These are phyloP conservation scores for Cassiopea andromeda DNA, from an alignment of 30 jellyfish, hydroid and myxozoan species.

Conservation along the genomic window DNA sequence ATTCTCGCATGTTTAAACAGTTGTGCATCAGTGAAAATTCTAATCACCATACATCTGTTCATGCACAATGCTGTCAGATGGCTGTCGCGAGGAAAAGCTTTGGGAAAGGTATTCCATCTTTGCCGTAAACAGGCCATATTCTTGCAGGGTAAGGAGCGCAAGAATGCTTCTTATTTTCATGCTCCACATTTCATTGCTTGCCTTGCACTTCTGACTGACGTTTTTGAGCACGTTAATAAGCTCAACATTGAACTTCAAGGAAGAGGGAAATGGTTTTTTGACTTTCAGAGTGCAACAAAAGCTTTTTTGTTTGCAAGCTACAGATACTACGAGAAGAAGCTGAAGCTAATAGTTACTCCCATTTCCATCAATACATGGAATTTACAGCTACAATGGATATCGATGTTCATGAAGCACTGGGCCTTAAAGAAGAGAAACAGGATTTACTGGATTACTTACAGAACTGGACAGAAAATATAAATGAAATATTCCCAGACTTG, in stretches of 20 bases:
- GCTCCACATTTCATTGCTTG: background rate
- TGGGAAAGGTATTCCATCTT: background rate
- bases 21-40: background rate
- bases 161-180: background rate
- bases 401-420: background rate
- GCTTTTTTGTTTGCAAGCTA: background rate
- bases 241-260: background rate
- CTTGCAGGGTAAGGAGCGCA: background rate
- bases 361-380: background rate
- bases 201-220: background rate
- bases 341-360: background rate
- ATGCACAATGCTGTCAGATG: background rate
- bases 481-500: background rate
- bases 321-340: background rate
- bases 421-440: background rate
- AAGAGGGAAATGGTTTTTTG: background rate
- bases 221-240: background rate
- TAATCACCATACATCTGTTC: background rate
- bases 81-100: background rate
- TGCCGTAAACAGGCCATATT: background rate
- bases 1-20: background rate
- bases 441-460: background rate
- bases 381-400: background rate
- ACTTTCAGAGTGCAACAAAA: background rate
- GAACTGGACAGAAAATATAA: background rate